Percentiles rank a stretch among this genome's conserved stretches.
These are phyloP conservation scores for Malacoraja senta DNA, from an alignment of 2,797 vertebrate species.

Conservation along the genomic window DNA sequence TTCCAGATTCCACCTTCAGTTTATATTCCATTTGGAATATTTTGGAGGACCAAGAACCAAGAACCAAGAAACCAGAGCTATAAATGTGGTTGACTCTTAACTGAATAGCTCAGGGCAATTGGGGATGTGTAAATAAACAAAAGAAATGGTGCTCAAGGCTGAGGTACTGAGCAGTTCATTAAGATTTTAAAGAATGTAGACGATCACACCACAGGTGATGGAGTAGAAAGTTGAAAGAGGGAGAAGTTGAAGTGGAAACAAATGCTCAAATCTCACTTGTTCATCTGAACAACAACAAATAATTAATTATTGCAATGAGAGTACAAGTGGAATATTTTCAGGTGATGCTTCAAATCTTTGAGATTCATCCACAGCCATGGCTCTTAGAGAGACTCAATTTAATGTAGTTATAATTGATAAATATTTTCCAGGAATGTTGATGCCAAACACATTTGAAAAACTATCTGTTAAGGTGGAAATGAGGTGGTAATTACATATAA, in stretches of 20 bases:
- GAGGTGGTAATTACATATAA: not conserved
- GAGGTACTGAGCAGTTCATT: no score
- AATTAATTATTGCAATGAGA: not conserved
- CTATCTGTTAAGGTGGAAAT: not conserved
- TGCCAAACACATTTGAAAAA: not conserved
- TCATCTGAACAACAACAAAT: not conserved
- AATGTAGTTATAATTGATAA: not conserved
- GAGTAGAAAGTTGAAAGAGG: not conserved
- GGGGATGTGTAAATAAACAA: no score
- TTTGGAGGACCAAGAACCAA: no score
- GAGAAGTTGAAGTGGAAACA: not conserved
- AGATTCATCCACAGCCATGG: not conserved
- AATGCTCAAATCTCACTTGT: not conserved
- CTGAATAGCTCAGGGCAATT: no score
- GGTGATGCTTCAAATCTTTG: not conserved
- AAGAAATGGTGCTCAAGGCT: no score
- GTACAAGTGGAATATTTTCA: not conserved
- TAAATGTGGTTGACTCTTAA: no score
- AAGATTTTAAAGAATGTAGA: no score
- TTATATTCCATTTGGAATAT: no score
- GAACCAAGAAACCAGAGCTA: no score
- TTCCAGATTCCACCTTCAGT: no score
- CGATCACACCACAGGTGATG: not conserved
- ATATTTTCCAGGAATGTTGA: not conserved
- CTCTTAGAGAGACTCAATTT: not conserved